Evolutionary conservation across 2,797 vertebrate species (phyloP).

Genomic region (Scarus forsteni): DNA sequence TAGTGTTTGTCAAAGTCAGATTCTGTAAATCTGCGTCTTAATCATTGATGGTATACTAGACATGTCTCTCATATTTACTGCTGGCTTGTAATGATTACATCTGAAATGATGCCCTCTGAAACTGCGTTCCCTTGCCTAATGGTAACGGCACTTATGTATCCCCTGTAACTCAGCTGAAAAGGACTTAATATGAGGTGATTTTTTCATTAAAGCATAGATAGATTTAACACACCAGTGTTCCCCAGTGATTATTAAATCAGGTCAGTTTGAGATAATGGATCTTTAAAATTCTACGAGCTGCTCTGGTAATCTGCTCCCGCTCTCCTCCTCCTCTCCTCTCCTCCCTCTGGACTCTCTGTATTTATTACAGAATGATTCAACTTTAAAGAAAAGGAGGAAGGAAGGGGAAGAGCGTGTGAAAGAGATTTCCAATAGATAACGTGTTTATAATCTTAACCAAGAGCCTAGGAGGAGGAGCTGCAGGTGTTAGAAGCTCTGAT

Average conservation of each 20-base stretch:
- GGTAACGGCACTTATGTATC: too few species aligned
- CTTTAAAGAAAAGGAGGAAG: conserved; percentile 39
- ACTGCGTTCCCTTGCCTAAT: too few species aligned
- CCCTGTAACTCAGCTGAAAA: conserved; percentile 48
- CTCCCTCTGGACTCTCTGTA: conserved; percentile 64
- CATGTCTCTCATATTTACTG: too few species aligned
- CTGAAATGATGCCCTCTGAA: too few species aligned
- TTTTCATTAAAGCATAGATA: conserved; percentile 74
- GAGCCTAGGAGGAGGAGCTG: conserved; percentile 43
- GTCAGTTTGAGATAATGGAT: conserved; percentile 81
- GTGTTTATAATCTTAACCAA: conserved; percentile 73
- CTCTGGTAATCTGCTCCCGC: conserved; percentile 63
- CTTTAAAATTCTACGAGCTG: conserved; percentile 80
- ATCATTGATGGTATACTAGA: too few species aligned
- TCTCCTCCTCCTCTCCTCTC: conserved; percentile 33
- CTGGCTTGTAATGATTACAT: too few species aligned
- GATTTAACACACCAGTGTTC: conserved; percentile 73
- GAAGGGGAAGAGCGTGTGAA: conserved; percentile 60
- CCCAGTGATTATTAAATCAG: conserved; percentile 79
- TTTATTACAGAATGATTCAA: conserved; percentile 74
- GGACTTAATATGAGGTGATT: conserved; percentile 71
- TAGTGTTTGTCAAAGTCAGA: too few species aligned
- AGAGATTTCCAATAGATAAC: conserved; percentile 73
- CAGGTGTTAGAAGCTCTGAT: conserved; percentile 59
- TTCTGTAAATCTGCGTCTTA: too few species aligned